Conservation (phyloP, 2,888 invertebrate species). For the Sipha maydis region DNA sequence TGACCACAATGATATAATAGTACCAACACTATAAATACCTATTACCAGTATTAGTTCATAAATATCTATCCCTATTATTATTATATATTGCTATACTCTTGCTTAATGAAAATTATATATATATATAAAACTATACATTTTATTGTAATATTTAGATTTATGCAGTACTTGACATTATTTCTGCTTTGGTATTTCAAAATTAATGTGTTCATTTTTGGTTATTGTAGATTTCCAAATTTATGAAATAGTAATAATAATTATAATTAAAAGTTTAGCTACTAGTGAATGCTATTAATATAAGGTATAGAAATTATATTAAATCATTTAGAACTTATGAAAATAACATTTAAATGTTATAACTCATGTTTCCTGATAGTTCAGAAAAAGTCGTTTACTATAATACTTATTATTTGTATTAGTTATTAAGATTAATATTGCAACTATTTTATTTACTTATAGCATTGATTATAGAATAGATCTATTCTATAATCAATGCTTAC, state of each 20-base stretch:
- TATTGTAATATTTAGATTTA: neutral
- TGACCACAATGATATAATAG: slow-evolving; percentile 43
- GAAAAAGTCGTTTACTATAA: neutral
- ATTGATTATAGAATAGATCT: no score
- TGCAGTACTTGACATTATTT: neutral
- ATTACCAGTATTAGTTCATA: slow-evolving; percentile 32
- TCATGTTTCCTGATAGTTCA: neutral
- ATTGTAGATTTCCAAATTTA: neutral
- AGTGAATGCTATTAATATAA: neutral
- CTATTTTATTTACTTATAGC: neutral
- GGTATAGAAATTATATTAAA: neutral
- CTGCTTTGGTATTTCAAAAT: neutral
- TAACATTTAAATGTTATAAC: neutral
- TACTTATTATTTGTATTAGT: slow-evolving; percentile 4
- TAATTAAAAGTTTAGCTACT: neutral
- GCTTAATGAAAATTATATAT: neutral
- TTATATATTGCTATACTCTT: neutral
- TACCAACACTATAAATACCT: slow-evolving; percentile 29
- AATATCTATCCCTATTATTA: slow-evolving; percentile 7
- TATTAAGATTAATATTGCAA: neutral
- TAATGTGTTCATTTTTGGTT: neutral
- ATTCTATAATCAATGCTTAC: no score
- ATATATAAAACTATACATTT: slow-evolving; percentile 13
- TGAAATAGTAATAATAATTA: slow-evolving; percentile 6
- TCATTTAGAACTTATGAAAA: neutral